Percentiles rank a stretch among this genome's conserved stretches.
Evolutionary conservation across 1,140 invertebrate genomes (phyloP).

Genomic region (Atta texana): DNA sequence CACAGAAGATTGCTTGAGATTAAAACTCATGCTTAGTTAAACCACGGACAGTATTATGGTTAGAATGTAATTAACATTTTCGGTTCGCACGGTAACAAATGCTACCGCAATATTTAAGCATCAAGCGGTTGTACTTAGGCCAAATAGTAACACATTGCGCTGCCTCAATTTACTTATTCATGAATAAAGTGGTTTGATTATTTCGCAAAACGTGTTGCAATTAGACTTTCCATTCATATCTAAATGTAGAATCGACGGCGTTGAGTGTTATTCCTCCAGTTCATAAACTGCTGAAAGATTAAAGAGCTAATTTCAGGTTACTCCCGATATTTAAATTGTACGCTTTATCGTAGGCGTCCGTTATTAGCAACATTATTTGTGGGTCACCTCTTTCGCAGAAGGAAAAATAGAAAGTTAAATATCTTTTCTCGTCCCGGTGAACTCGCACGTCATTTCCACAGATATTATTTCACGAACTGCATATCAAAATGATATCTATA

Average conservation of each 20-base stretch:
- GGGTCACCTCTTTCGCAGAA: not conserved
- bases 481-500: not conserved
- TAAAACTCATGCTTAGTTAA: slow-evolving; percentile 16
- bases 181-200: slow-evolving; percentile 1
- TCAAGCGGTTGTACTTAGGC: slow-evolving; percentile 36
- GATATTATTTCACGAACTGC: not conserved
- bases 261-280: not conserved
- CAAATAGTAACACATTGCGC: slow-evolving; percentile 7
- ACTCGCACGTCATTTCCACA: not conserved
- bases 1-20: slow-evolving; percentile 20
- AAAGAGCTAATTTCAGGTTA: slow-evolving; percentile 30
- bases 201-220: not conserved
- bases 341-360: not conserved
- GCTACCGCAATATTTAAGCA: slow-evolving; percentile 47
- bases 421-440: not conserved
- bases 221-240: slow-evolving; percentile 20
- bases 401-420: slow-evolving; percentile 5
- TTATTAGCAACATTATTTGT: not conserved
- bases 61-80: slow-evolving; percentile 44
- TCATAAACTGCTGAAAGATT: not conserved
- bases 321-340: not conserved
- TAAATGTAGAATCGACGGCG: not conserved
- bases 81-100: slow-evolving; percentile 33
- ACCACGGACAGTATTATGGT: slow-evolving; percentile 5
- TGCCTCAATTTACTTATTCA: slow-evolving; percentile 17